Evolutionary conservation across 1,140 invertebrate genomes (phyloP).

Genomic region (Drosophila subobscura): DNA sequence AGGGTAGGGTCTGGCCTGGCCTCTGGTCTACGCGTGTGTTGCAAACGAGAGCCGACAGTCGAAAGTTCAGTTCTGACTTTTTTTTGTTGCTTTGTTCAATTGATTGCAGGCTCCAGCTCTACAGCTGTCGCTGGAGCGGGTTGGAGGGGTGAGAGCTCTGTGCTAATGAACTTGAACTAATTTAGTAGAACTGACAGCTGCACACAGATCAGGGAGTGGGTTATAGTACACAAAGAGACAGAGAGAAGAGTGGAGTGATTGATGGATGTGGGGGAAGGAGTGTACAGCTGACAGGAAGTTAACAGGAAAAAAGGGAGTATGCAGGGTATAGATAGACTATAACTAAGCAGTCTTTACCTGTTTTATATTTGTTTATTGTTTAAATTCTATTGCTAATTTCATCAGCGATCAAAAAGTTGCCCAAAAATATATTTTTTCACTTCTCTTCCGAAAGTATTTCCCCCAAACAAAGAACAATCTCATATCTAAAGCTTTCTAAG

Average conservation of each 20-base stretch:
- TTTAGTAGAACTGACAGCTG: slow-evolving; percentile 39
- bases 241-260: slow-evolving; percentile 3
- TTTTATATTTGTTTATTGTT: no score
- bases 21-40: slow-evolving; percentile 24
- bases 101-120: slow-evolving; percentile 38
- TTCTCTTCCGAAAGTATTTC: slow-evolving; percentile 12
- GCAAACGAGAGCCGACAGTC: slow-evolving; percentile 43
- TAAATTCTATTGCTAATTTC: no score
- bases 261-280: not conserved
- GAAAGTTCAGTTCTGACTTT: slow-evolving; percentile 45
- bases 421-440: slow-evolving; percentile 2
- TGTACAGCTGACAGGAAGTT: no score
- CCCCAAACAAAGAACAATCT: slow-evolving; percentile 29
- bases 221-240: not conserved
- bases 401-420: not conserved
- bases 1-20: slow-evolving; percentile 22
- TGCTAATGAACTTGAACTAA: slow-evolving; percentile 71
- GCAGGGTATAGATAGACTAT: no score
- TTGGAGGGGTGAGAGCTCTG: slow-evolving; percentile 1
- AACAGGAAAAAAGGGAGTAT: not conserved
- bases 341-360: no score
- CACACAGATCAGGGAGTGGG: slow-evolving; percentile 13
- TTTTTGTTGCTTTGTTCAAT: slow-evolving; percentile 19
- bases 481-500: slow-evolving; percentile 37
- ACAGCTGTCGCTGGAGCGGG: not conserved